These are phyloP conservation scores for Ischnura elegans DNA, from an alignment of 2,888 invertebrate genomes.

Conservation along the genomic window DNA sequence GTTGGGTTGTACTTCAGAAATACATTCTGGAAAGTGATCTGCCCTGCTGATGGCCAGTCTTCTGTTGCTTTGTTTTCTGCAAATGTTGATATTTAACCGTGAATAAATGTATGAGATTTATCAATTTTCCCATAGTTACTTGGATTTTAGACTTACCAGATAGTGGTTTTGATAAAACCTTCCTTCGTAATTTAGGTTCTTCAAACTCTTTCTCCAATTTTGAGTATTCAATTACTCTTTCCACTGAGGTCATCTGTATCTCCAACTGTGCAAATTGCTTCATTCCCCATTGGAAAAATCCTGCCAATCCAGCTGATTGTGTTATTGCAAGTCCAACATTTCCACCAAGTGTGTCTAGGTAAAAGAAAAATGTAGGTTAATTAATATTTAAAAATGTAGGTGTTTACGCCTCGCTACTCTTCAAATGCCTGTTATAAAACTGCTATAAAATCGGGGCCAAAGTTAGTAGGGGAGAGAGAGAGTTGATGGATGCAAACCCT, in stretches of 20 bases:
- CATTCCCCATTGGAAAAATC: conserved; percentile 83
- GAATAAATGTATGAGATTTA: background rate
- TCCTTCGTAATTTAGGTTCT: conserved; percentile 80
- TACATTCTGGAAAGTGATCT: conserved; percentile 72
- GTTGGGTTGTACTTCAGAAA: conserved; percentile 75
- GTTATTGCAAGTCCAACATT: conserved; percentile 90
- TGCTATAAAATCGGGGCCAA: too few species aligned
- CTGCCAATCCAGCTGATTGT: conserved; percentile 88
- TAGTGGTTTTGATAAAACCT: background rate
- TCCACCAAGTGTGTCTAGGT: conserved; percentile 81
- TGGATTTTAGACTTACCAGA: background rate
- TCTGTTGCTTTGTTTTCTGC: conserved; percentile 74
- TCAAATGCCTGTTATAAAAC: too few species aligned
- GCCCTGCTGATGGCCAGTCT: conserved; percentile 77
- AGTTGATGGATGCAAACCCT: too few species aligned
- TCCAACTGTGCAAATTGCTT: conserved; percentile 39
- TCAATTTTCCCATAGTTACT: background rate
- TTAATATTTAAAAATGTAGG: too few species aligned
- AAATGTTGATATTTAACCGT: background rate
- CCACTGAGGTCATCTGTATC: conserved; percentile 39
- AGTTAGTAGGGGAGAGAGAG: too few species aligned
- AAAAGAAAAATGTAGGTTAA: background rate
- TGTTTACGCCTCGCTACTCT: too few species aligned
- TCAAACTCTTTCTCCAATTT: conserved; percentile 73
- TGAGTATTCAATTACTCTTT: conserved; percentile 5